Conservation (phyloP, 2,113 vertebrate species). For the Muntiacus muntjak region DNA sequence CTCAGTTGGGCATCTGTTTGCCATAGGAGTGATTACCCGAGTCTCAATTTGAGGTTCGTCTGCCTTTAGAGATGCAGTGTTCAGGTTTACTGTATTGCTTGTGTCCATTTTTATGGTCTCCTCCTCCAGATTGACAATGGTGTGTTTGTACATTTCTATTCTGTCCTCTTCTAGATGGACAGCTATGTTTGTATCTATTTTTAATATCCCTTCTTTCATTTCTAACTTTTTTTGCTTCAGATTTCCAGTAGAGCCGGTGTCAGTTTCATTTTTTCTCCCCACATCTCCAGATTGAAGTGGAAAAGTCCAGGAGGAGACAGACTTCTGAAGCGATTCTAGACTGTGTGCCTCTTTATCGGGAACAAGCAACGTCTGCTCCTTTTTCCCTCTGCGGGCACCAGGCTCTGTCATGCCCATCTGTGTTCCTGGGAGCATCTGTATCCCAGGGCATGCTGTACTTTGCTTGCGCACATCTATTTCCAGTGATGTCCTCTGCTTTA, state of each 20-base stretch:
- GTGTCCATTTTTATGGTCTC: background rate
- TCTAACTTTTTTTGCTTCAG: background rate
- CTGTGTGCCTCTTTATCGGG: background rate
- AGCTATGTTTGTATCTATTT: background rate
- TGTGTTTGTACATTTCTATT: background rate
- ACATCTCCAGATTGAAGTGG: background rate
- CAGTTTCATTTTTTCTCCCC: background rate
- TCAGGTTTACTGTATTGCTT: background rate
- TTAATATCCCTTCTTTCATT: background rate
- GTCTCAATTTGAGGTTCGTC: background rate
- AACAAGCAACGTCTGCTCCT: background rate
- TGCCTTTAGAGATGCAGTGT: background rate
- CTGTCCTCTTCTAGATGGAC: background rate
- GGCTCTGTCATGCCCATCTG: background rate
- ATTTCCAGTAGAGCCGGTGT: background rate
- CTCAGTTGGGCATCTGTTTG: background rate
- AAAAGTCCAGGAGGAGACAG: background rate
- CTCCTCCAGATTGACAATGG: background rate
- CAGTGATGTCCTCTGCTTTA: background rate
- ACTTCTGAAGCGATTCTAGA: background rate
- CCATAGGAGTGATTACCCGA: rapidly evolving
- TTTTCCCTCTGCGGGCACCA: background rate
- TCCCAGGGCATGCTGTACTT: background rate
- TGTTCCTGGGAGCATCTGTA: background rate
- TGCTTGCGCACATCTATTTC: background rate